Percentiles rank a stretch among this genome's conserved stretches.
Evolutionary conservation across 2,888 invertebrate species (phyloP).

Genomic region (Zygogramma bicolorata): DNA sequence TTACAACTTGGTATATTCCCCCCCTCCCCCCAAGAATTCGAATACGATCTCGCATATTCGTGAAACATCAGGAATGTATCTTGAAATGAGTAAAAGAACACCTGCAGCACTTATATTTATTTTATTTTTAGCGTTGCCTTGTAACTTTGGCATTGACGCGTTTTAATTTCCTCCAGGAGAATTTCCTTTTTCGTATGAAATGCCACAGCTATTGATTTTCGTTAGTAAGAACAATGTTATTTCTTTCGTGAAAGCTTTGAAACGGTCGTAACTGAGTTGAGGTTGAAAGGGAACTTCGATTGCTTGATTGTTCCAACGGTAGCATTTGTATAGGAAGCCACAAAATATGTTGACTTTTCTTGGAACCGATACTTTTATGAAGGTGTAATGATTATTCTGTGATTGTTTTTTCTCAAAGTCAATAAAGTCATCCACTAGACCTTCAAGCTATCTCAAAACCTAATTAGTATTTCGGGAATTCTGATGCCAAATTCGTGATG

Average conservation of each 20-base stretch:
- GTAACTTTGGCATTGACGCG: conserved; percentile 5
- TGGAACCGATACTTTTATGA: too few species aligned
- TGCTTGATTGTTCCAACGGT: too few species aligned
- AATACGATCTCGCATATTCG: not conserved
- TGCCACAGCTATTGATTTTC: conserved; percentile 6
- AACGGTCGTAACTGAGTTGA: not conserved
- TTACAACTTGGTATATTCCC: too few species aligned
- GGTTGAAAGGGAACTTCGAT: not conserved
- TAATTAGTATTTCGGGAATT: too few species aligned
- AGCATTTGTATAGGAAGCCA: not conserved
- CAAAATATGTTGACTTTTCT: not conserved
- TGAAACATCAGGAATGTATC: not conserved
- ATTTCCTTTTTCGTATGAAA: conserved; percentile 5
- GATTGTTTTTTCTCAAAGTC: too few species aligned
- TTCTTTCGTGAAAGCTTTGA: not conserved
- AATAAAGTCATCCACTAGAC: too few species aligned
- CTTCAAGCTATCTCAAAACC: too few species aligned
- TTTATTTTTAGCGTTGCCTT: conserved; percentile 7
- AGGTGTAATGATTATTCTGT: too few species aligned
- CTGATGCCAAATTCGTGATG: too few species aligned
- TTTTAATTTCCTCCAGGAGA: not conserved
- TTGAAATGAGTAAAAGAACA: not conserved
- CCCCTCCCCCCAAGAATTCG: too few species aligned
- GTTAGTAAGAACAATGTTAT: not conserved
- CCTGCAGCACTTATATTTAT: not conserved